These are phyloP conservation scores for Oryzias curvinotus DNA, from an alignment of 2,113 vertebrate genomes.

Conservation along the genomic window DNA sequence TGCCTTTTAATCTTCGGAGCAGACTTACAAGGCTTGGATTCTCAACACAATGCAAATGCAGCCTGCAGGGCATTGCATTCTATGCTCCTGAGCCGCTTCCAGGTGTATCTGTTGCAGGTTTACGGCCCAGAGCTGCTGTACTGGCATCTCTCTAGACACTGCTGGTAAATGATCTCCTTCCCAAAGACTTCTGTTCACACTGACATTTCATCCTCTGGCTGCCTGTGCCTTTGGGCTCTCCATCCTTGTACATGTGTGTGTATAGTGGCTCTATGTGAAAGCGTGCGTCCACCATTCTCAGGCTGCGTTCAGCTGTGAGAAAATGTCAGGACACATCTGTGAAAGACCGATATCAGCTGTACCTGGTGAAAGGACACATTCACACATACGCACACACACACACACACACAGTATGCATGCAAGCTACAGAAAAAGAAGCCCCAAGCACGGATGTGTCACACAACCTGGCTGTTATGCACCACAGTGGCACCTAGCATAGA, in stretches of 20 bases:
- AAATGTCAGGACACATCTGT: constrained; percentile 80
- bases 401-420: constrained; percentile 2
- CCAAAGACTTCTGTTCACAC: constrained; percentile 54
- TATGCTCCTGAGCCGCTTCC: constrained; percentile 19
- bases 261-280: constrained; percentile 11
- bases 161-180: constrained; percentile 66
- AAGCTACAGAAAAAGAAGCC: constrained; percentile 33
- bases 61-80: constrained; percentile 1
- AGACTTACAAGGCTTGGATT: neutral
- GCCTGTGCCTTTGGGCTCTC: constrained; percentile 58
- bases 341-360: constrained; percentile 71
- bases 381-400: constrained; percentile 30
- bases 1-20: neutral
- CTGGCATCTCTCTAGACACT: constrained; percentile 46
- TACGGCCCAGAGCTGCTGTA: constrained; percentile 34
- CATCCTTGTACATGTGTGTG: constrained; percentile 18
- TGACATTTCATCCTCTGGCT: constrained; percentile 74
- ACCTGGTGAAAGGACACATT: constrained; percentile 50
- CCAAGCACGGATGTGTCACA: constrained; percentile 16
- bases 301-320: constrained; percentile 43
- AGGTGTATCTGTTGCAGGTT: constrained; percentile 28
- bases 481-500: constrained; percentile 37
- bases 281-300: constrained; percentile 36
- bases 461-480: constrained; percentile 48
- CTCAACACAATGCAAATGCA: neutral